A percentile compares a stretch with the other conserved stretches of the same genome.
Evolutionary conservation across 2,113 vertebrate species (phyloP).

Genomic region (Macquaria ambigua): DNA sequence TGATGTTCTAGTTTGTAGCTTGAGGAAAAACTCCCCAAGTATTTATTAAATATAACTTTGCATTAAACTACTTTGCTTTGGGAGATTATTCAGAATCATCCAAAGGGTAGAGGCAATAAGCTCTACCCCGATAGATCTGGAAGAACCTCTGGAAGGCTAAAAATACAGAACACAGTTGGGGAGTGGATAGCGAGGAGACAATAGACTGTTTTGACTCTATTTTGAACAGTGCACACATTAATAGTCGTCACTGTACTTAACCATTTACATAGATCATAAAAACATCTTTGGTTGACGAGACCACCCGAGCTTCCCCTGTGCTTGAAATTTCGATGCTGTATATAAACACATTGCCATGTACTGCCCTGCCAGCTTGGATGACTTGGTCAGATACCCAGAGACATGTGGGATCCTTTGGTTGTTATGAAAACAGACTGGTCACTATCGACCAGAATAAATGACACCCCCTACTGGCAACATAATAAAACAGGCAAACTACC

Average conservation of each 20-base stretch:
- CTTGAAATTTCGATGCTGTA: conserved; percentile 38
- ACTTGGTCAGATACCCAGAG: conserved; percentile 44
- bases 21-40: neutral
- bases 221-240: conserved; percentile 1
- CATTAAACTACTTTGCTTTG: conserved; percentile 10
- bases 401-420: conserved; percentile 50
- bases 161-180: conserved; percentile 32
- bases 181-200: neutral
- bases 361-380: conserved; percentile 49
- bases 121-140: neutral
- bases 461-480: conserved; percentile 69
- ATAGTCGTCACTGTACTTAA: neutral
- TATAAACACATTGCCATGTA: conserved; percentile 43
- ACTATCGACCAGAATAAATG: conserved; percentile 32
- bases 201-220: neutral
- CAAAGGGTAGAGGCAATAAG: neutral
- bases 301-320: conserved; percentile 26
- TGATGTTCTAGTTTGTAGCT: conserved; percentile 1
- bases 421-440: conserved; percentile 43
- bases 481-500: neutral
- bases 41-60: conserved; percentile 12
- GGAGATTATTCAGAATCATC: neutral
- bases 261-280: conserved; percentile 5
- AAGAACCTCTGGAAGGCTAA: conserved; percentile 25
- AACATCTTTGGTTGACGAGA: conserved; percentile 1